Conservation (phyloP, 2,113 vertebrate species). For the Antennarius striatus region DNA sequence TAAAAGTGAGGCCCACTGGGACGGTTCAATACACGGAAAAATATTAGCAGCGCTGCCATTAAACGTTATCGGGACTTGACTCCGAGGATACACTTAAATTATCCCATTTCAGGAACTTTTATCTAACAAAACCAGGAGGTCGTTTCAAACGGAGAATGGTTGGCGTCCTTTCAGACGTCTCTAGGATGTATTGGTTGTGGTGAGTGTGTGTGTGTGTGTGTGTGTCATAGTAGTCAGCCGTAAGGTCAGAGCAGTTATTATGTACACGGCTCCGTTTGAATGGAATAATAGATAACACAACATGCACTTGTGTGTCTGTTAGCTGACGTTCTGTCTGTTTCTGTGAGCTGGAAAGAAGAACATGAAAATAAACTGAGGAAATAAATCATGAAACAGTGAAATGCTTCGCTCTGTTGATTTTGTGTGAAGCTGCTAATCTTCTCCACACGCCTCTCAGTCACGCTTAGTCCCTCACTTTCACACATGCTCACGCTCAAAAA, state of each 20-base stretch:
- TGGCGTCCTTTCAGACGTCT: not conserved
- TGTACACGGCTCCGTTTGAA: constrained; percentile 7
- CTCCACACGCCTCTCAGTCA: too few relatives aligned
- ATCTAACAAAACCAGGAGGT: constrained; percentile 38
- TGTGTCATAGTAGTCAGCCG: not conserved
- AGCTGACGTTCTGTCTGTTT: constrained; percentile 37
- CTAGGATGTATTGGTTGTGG: not conserved
- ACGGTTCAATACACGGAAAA: constrained; percentile 74
- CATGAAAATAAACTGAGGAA: constrained; percentile 58
- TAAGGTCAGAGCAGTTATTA: constrained; percentile 9
- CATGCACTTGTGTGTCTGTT: constrained; percentile 42
- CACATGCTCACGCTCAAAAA: constrained; percentile 48
- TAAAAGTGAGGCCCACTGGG: constrained; percentile 61
- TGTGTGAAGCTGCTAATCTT: constrained; percentile 2
- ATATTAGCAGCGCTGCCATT: constrained; percentile 53
- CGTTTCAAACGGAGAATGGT: constrained; percentile 22
- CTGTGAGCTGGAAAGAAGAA: constrained; percentile 37
- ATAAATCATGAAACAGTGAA: constrained; percentile 27
- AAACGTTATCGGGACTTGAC: constrained; percentile 46
- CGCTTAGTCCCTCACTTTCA: constrained; percentile 36
- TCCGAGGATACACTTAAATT: constrained; percentile 31
- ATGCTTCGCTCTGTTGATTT: constrained; percentile 44
- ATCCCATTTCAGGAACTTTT: constrained; percentile 22
- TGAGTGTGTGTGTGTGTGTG: not conserved
- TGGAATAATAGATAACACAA: constrained; percentile 9